Evolutionary conservation across 2,888 invertebrate species (phyloP).

Genomic region (Sinodicranocentrus sp.): DNA sequence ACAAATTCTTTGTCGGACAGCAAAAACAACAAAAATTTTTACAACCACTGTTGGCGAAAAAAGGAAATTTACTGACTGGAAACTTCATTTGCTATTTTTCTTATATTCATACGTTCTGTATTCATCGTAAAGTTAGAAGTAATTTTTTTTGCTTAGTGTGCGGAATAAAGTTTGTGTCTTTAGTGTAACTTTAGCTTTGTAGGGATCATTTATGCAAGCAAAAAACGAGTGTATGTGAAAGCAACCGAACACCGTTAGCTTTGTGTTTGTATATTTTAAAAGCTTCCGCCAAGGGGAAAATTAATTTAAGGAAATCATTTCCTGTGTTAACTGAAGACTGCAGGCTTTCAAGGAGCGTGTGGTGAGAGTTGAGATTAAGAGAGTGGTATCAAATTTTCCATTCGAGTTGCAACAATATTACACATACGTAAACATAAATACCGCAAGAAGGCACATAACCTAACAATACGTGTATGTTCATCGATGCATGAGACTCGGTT

Average conservation of each 20-base stretch:
- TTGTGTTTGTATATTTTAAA: no score
- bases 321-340: constrained; percentile 1
- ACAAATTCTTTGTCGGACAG: neutral
- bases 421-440: no score
- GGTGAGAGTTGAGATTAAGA: no score
- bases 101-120: neutral
- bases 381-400: no score
- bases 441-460: no score
- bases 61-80: neutral
- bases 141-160: neutral
- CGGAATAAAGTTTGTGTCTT: neutral
- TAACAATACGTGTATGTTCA: no score
- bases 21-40: neutral
- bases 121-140: neutral
- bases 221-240: constrained; percentile 32
- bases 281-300: constrained; percentile 30
- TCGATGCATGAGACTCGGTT: no score
- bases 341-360: constrained; percentile 6
- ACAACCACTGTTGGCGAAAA: neutral
- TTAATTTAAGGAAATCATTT: constrained; percentile 52
- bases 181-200: constrained; percentile 5
- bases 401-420: no score
- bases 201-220: constrained; percentile 1
- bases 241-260: neutral
- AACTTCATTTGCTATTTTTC: neutral